Conservation (phyloP, 2,797 vertebrate species). For the Sebastiscus albofasciatus region DNA sequence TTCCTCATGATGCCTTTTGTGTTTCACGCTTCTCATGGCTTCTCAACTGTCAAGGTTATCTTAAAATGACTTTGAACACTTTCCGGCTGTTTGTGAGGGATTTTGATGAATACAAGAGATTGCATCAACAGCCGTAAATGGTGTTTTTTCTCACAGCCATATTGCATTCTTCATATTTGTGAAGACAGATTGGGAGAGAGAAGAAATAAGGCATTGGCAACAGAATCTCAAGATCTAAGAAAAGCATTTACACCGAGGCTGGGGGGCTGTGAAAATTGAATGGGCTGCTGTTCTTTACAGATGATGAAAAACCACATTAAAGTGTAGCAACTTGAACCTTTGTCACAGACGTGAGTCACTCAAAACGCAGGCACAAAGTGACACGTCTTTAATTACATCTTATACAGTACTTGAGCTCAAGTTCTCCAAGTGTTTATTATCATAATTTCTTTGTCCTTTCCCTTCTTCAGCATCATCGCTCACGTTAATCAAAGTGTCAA, state of each 20-base stretch:
- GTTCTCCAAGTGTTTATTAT: conserved; percentile 45
- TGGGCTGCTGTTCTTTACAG: neutral
- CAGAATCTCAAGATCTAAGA: conserved; percentile 4
- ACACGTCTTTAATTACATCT: conserved; percentile 52
- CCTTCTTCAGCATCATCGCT: conserved; percentile 28
- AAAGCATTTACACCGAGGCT: conserved; percentile 8
- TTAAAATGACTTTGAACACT: conserved; percentile 33
- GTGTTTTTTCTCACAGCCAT: conserved; percentile 3
- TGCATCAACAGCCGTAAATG: conserved; percentile 20
- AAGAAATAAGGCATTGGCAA: neutral
- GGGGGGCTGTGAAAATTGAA: neutral
- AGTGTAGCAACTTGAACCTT: conserved; percentile 26
- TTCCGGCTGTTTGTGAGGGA: conserved; percentile 24
- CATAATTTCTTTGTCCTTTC: conserved; percentile 69
- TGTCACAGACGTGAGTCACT: conserved; percentile 22
- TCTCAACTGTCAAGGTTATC: conserved; percentile 55
- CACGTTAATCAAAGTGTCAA: conserved; percentile 59
- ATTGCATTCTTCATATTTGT: conserved; percentile 25
- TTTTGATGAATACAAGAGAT: conserved; percentile 41
- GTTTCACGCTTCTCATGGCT: conserved; percentile 7
- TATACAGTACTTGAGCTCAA: conserved; percentile 3
- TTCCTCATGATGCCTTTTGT: conserved; percentile 46
- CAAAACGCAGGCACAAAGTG: conserved; percentile 18
- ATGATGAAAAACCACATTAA: conserved; percentile 19
- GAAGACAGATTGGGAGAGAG: neutral